phyloP scores from a whole-genome alignment of 2,797 vertebrate species.

The Sebastes diploproa region DNA sequence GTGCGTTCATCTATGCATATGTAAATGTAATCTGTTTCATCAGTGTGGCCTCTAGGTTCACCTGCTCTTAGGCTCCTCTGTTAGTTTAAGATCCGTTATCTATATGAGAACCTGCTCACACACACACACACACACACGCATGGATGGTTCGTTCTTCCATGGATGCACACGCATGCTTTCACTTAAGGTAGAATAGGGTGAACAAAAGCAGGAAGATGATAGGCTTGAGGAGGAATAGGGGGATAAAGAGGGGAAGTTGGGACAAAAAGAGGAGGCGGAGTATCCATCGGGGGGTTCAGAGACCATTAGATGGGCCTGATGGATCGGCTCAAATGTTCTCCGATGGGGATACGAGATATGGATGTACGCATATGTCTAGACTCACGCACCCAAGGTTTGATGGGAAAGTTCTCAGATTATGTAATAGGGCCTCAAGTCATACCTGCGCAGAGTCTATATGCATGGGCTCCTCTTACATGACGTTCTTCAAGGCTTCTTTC shows the following conservation, averaged over 20 bases:
- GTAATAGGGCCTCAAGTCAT: conserved; percentile 30
- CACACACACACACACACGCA: not conserved
- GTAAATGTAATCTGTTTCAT: conserved; percentile 50
- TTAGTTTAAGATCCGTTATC: conserved; percentile 74
- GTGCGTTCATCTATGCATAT: conserved; percentile 13
- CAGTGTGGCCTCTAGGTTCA: conserved; percentile 26
- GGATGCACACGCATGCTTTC: conserved; percentile 20
- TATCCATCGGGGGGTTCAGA: not conserved
- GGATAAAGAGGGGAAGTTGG: conserved; percentile 16
- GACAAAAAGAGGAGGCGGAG: not conserved
- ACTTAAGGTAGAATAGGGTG: not conserved
- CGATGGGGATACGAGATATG: conserved; percentile 33
- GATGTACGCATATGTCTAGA: not conserved
- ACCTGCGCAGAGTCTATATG: not conserved
- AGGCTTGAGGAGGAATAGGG: not conserved
- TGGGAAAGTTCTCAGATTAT: conserved; percentile 35
- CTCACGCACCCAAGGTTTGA: conserved; percentile 12
- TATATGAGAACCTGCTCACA: conserved; percentile 32
- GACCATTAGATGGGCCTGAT: conserved; percentile 21
- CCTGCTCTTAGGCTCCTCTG: conserved; percentile 44
- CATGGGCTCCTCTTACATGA: conserved; percentile 2
- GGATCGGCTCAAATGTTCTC: conserved; percentile 35
- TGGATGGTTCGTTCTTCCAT: not conserved
- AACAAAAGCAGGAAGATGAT: conserved; percentile 39
- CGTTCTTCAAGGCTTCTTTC: not conserved